Base-by-base conservation (phyloP, 1,140 invertebrate genomes). In the Vollenhovia emeryi region DNA sequence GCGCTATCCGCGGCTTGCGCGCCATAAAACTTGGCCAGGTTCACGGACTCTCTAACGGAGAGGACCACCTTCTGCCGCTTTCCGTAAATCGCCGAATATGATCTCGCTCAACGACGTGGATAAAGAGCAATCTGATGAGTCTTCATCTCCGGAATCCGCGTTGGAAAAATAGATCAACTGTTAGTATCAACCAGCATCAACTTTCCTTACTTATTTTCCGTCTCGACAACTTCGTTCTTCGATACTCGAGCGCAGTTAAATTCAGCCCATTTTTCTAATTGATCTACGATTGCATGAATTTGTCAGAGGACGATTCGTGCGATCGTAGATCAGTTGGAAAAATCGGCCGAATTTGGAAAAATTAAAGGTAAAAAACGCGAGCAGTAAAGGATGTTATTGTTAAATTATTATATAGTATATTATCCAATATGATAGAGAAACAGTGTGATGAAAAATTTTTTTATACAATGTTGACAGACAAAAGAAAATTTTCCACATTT, bases 21-120 rank as follows among this genome's bases (percentile, higher is more conserved):
- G 33, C 76, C 30, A 33, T 68, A 55, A 80, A 64, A 80, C 48
- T n/a, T 36, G 62, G 27, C 48, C 24, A 24, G 62, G 18, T 55
- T 52, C 62, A 27, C 11, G 24, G 45, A 36, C 64, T 69, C 76
- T 80, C 60, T 68, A 52, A 62, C 52, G 48, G 86, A 85, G 66
- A 85, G 87, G 75, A 89, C 83, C 83, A 88, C 86, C n/a, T 91
- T 85, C 90, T 90, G 87, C 89, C 87, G 87, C 68, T 87, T 91
- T 74, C 75, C 89, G 86, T 84, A 84, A 91, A 87, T 85, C 64
- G 60, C 69, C 7, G 18, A 84, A 69, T 24, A 21, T 85, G 55
- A 87, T 79, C 75, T 50, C 43, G 11, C 40, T 57, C 43, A 43
- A 76, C 30, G 48, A 62, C 15, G 33, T 36, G 6, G 43, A 66